These are phyloP conservation scores for Acromyrmex charruanus DNA, from an alignment of 1,140 invertebrate genomes.

Conservation along the genomic window DNA sequence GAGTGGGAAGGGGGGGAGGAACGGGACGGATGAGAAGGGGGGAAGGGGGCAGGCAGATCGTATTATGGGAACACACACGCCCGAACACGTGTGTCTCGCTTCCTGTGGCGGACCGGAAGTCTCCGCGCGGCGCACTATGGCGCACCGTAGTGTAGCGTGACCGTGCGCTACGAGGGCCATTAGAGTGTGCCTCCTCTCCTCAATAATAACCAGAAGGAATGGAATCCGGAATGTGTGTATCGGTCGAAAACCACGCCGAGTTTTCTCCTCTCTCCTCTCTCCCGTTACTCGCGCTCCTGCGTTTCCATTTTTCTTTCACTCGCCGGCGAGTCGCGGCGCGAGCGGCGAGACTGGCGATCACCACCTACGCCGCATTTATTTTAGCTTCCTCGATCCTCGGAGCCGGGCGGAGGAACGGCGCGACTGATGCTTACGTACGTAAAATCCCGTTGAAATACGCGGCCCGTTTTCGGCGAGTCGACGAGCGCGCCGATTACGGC, in stretches of 20 bases:
- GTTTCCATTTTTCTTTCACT: neutral
- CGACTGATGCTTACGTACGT: neutral
- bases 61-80: slow-evolving; percentile 81
- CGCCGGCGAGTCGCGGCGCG: neutral
- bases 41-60: slow-evolving; percentile 47
- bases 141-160: slow-evolving; percentile 82
- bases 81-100: slow-evolving; percentile 85
- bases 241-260: slow-evolving; percentile 71
- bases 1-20: slow-evolving; percentile 4
- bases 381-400: neutral
- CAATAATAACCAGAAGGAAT: slow-evolving; percentile 80
- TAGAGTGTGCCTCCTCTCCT: slow-evolving; percentile 72
- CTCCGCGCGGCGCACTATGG: slow-evolving; percentile 84
- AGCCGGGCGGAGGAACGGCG: neutral
- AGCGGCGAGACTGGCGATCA: neutral
- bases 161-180: slow-evolving; percentile 82
- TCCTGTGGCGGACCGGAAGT: slow-evolving; percentile 85
- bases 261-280: slow-evolving; percentile 36
- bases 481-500: neutral
- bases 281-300: neutral
- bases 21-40: neutral
- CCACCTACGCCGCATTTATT: slow-evolving; percentile 14
- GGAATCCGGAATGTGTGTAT: slow-evolving; percentile 76
- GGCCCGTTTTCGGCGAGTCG: neutral
- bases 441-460: neutral